These are phyloP conservation scores for Drosophila antonietae DNA, from an alignment of 2,888 invertebrate genomes.

Conservation along the genomic window DNA sequence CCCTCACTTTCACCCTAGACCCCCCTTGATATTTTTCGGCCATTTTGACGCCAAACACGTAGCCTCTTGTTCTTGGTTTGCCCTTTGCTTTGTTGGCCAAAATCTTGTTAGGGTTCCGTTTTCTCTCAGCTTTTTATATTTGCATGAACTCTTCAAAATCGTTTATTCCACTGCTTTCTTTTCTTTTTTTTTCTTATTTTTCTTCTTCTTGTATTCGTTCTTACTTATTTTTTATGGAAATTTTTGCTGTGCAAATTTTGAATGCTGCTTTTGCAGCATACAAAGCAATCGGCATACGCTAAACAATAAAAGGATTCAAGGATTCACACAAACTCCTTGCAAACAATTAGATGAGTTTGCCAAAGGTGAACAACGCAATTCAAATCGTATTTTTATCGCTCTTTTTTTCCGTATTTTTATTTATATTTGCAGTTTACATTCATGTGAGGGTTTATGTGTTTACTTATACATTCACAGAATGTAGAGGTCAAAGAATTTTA, in stretches of 20 bases:
- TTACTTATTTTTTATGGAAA: slow-evolving; percentile 55
- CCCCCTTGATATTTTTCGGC: slow-evolving; percentile 47
- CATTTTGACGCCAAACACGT: slow-evolving; percentile 79
- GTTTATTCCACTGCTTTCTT: slow-evolving; percentile 58
- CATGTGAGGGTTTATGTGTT: too few relatives aligned
- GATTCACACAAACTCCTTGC: slow-evolving; percentile 33
- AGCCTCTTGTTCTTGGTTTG: slow-evolving; percentile 49
- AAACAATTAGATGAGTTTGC: slow-evolving; percentile 54
- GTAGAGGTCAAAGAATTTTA: slow-evolving; percentile 5
- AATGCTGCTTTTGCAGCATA: slow-evolving; percentile 63
- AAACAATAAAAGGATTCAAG: slow-evolving; percentile 58
- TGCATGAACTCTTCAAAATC: slow-evolving; percentile 67
- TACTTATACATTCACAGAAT: background rate
- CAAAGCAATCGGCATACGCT: slow-evolving; percentile 56
- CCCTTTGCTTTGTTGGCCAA: slow-evolving; percentile 59
- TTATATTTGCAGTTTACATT: background rate
- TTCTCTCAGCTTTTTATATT: slow-evolving; percentile 43
- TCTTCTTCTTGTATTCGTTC: background rate
- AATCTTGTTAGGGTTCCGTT: slow-evolving; percentile 74
- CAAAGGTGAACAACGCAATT: slow-evolving; percentile 39
- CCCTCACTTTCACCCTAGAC: slow-evolving; percentile 1
- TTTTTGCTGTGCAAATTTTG: slow-evolving; percentile 73
- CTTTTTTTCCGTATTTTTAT: slow-evolving; percentile 10
- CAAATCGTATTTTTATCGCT: slow-evolving; percentile 38
- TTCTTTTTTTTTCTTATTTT: background rate